These are phyloP conservation scores for Notamacropus eugenii DNA, from an alignment of 2,797 vertebrate genomes.

Conservation along the genomic window DNA sequence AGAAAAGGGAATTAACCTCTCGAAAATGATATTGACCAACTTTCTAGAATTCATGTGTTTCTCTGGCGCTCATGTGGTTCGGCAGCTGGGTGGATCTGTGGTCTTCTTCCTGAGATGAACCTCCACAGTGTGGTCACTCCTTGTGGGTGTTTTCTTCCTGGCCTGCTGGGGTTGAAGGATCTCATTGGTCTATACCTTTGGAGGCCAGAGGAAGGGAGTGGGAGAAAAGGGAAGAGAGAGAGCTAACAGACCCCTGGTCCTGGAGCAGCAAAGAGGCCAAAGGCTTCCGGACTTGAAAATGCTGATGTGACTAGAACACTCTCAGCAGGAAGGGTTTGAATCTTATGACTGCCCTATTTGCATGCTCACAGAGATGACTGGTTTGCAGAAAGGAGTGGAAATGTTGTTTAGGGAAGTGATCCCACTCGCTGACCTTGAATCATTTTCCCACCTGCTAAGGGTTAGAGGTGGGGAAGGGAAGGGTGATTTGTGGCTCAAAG, in stretches of 20 bases:
- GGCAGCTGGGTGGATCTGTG: neutral
- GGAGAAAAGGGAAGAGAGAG: neutral
- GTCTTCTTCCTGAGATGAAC: neutral
- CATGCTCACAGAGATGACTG: neutral
- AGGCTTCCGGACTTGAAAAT: neutral
- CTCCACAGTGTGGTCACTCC: neutral
- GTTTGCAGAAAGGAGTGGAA: neutral
- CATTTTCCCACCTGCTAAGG: neutral
- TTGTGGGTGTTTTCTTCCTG: neutral
- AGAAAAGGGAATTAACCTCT: neutral
- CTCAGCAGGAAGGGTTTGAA: neutral
- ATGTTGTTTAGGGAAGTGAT: neutral
- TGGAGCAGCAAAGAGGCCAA: neutral
- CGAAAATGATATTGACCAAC: neutral
- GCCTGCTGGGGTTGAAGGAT: neutral
- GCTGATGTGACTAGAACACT: neutral
- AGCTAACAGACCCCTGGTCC: neutral
- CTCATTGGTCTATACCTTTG: neutral
- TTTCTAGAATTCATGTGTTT: neutral
- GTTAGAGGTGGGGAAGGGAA: neutral
- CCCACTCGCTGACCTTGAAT: neutral
- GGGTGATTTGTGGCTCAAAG: neutral
- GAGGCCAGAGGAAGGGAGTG: neutral
- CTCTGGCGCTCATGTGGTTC: neutral
- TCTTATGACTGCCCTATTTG: neutral